Evolutionary conservation across 1,140 invertebrate genomes (phyloP), one percentile per base, ranked within the genome.

Genomic region (Riptortus pedestris): DNA sequence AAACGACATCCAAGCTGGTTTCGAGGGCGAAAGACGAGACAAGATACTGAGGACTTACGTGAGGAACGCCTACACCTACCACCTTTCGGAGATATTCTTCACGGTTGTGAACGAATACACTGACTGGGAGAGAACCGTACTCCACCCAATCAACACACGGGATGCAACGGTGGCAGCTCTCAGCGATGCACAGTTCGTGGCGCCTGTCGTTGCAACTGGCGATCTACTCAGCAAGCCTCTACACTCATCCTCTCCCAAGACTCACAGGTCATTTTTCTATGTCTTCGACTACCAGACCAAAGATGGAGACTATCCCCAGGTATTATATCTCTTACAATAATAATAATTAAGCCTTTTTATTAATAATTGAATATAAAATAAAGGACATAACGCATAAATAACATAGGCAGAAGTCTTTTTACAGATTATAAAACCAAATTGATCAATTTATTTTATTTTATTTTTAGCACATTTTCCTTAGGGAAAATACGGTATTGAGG

Each of bases 21-120:
- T 98, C 71, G 90, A 94, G 71, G 87, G 89, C 48, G 86, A 90
- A 64, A 79, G 91, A 64, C 83, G 94, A 64, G 90, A 94, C 72
- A 86, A 88, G 74, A 93, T 96, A 70, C 84, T 97, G 68, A 81
- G 94, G 67, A 96, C 93, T 9, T 91, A 98, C 72, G 88, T 93
- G 16, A 81, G 94, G 59, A 98, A 98, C 75, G 85, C 92, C 29
- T 96, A 93, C 78, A 87, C 84, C 63, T 96, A 91, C 77, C 94
- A 98, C 74, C 81, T 96, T 67, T 93, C 92, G 70, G 94, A 98
- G 76, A 96, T 98, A 73, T 95, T 94, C 76, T 93, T 95, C 71
- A 96, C 95, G 43, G 77, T 93, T 24, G 88, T 96, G 38, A 97
- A 98, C 73, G 93, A 98, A 70, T 99, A 99, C 73, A 96, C 92